Conservation (phyloP, 1,140 invertebrate genomes). For the Gryon sp. region DNA sequence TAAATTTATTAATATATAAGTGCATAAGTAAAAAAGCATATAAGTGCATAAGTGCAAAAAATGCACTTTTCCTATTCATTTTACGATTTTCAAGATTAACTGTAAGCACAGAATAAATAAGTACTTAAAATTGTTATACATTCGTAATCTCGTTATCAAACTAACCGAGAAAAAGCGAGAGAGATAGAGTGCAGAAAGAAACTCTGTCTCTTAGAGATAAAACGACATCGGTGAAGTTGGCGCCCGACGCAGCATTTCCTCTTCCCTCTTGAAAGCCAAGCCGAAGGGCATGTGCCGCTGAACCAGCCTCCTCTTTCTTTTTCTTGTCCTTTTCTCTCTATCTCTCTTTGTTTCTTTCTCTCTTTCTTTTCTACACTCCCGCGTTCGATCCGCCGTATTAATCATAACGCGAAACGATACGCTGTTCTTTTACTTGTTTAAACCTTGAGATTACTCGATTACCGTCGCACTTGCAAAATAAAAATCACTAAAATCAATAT, state of each 20-base stretch:
- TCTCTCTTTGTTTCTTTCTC: too few species aligned
- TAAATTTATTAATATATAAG: too few species aligned
- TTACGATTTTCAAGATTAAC: too few species aligned
- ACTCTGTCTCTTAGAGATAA: conserved; percentile 50
- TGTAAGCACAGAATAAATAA: too few species aligned
- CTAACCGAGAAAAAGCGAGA: conserved; percentile 21
- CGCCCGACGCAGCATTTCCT: conserved; percentile 54
- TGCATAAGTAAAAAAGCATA: too few species aligned
- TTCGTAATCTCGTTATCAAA: conserved; percentile 43
- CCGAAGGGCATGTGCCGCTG: conserved; percentile 41
- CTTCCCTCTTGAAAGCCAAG: conserved; percentile 33
- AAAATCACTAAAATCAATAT: too few species aligned
- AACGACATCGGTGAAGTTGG: conserved; percentile 51
- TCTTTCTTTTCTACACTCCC: conserved; percentile 15
- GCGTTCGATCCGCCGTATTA: conserved; percentile 43
- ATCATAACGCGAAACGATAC: conserved; percentile 56
- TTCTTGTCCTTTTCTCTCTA: too few species aligned
- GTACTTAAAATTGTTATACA: too few species aligned
- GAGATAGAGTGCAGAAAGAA: conserved; percentile 31
- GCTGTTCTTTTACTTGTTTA: conserved; percentile 19
- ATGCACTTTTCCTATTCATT: too few species aligned
- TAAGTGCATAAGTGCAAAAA: too few species aligned
- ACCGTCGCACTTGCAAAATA: conserved; percentile 34
- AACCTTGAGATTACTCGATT: conserved; percentile 47
- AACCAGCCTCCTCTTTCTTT: conserved; percentile 15